Evolutionary conservation across 1,140 invertebrate genomes (phyloP), one percentile per base, ranked within the genome.

Genomic region (Zaprionus camerounensis): DNA sequence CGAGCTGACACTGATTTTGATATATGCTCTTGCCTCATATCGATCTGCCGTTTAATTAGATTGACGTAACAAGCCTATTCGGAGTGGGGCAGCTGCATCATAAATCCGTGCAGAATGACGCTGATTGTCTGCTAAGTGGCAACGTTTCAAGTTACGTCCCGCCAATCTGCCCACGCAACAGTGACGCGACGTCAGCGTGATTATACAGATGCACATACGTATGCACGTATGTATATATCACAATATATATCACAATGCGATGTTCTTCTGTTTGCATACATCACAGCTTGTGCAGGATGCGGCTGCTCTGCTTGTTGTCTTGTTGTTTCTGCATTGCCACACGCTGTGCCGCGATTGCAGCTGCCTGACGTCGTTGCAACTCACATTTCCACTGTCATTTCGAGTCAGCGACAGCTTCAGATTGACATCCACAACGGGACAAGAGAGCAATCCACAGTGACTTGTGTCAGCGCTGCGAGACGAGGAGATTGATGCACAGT

Each of bases 321-420:
- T 41, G 38, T n/a, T 41, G 15, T 41, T 6, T 5, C 38, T 7
- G 49, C 17, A 6, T 36, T 28, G n/a, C n/a, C 28, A 17, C 13
- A 24, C 22, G 12, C 34, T 56, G 53, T 66, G 38, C 57, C 28
- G 31, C 31, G 7, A 58, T 15, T 69, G 46, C 38, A 74, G 64
- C 76, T 13, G 34, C 11, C 38, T 76, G 72, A 66, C 58, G 63
- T 82, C 70, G 76, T 70, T 63, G 71, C 63, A 66, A 15, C 49
- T 59, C 34, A 28, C 38, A 28, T 46, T 61, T 17, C 22, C 12
- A 51, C 22, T 49, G 51, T 38, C 38, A 49, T 36, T 12, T 22
- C 31, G 13, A 17, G 51, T 36, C 38, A 62, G 51, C 36, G 26
- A 34, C 63, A 62, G 12, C 5, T 38, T 5, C 38, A 49, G 38